A percentile compares a stretch with the other conserved stretches of the same genome.
These are phyloP conservation scores for Philaenus spumarius DNA, from an alignment of 1,140 invertebrate genomes.

Conservation along the genomic window DNA sequence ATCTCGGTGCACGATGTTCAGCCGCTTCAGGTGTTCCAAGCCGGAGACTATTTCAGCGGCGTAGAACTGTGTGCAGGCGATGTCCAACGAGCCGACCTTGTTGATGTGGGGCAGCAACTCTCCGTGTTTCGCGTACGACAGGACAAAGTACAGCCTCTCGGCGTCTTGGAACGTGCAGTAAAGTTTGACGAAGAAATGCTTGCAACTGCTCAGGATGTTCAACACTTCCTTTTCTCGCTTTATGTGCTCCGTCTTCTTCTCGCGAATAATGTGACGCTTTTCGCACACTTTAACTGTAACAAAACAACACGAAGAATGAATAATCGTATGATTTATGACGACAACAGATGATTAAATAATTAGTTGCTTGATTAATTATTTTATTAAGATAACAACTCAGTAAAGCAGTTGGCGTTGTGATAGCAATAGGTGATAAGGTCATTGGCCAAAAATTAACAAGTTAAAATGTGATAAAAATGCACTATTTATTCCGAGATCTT, in stretches of 20 bases:
- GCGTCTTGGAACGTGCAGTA: slow-evolving; percentile 96
- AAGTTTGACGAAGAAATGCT: slow-evolving; percentile 84
- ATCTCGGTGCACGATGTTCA: slow-evolving; percentile 86
- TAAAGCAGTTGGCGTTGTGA: no score
- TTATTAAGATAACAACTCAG: no score
- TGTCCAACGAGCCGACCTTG: slow-evolving; percentile 83
- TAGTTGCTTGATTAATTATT: no score
- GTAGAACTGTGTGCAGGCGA: slow-evolving; percentile 87
- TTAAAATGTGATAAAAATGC: no score
- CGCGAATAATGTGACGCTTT: slow-evolving; percentile 84
- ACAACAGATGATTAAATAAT: no score
- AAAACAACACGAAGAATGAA: no score
- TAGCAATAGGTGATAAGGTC: no score
- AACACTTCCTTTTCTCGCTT: slow-evolving; percentile 89
- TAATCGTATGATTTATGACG: no score
- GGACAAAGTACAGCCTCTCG: slow-evolving; percentile 91
- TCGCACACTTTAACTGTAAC: slow-evolving; percentile 92
- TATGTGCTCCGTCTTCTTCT: slow-evolving; percentile 90
- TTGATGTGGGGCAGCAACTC: slow-evolving; percentile 89
- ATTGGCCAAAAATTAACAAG: no score
- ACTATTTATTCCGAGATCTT: no score
- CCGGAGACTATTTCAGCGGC: slow-evolving; percentile 87
- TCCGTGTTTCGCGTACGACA: slow-evolving; percentile 91
- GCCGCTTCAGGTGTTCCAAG: slow-evolving; percentile 84
- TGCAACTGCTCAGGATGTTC: slow-evolving; percentile 57